Conservation (phyloP, 2,797 vertebrate species). For the Alcedo quadribrachys region DNA sequence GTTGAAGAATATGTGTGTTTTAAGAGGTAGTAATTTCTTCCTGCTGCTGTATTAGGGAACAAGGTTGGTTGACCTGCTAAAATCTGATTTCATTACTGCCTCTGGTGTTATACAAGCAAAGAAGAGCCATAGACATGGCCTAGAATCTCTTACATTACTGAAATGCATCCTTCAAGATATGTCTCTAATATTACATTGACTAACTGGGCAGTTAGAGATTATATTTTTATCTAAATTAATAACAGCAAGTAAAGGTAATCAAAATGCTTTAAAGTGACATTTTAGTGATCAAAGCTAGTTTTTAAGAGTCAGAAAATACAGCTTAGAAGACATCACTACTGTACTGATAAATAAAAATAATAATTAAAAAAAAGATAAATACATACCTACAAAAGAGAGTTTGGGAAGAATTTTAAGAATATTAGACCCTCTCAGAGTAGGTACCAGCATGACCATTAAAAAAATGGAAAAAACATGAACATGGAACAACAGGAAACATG, state of each 20-base stretch:
- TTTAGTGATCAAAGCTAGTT: background rate
- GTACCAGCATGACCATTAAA: background rate
- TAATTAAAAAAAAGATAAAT: background rate
- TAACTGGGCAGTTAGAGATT: background rate
- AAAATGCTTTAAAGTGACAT: background rate
- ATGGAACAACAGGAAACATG: background rate
- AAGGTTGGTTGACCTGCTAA: background rate
- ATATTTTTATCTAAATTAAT: background rate
- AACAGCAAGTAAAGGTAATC: background rate
- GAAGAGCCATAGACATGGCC: background rate
- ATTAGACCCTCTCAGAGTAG: background rate
- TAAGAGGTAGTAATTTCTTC: background rate
- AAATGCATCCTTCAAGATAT: background rate
- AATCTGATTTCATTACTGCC: background rate
- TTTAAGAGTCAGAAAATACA: background rate
- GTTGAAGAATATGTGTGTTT: background rate
- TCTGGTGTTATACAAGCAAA: background rate
- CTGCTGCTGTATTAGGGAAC: background rate
- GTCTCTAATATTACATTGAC: background rate
- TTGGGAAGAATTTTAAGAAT: background rate
- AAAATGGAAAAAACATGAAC: rapidly evolving
- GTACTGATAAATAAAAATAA: background rate
- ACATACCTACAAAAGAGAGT: background rate
- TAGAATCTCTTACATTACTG: background rate
- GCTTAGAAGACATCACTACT: background rate